A percentile compares a stretch with the other conserved stretches of the same genome.
Evolutionary conservation across 64 coral and sea anemone species (phyloP).

Genomic region (Trachythela sp.): DNA sequence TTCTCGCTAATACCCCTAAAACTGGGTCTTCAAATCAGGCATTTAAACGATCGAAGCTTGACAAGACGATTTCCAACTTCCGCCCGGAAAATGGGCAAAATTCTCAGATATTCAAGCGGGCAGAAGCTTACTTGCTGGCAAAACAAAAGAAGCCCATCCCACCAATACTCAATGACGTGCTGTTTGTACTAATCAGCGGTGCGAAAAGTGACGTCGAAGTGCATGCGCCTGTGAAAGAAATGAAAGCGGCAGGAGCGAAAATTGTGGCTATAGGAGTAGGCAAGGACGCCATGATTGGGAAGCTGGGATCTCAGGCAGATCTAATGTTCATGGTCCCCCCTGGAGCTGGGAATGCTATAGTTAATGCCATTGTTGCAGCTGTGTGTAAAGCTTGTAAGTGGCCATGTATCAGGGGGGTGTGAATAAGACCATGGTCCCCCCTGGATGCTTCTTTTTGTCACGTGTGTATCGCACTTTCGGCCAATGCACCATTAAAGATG

Average conservation of each 20-base stretch:
- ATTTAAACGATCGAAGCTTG: background rate
- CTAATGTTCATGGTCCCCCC: background rate
- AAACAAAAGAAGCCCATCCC: constrained; percentile 5
- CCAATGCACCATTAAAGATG: no score
- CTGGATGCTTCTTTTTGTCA: no score
- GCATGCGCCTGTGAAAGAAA: background rate
- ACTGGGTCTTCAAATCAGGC: background rate
- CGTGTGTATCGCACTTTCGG: no score
- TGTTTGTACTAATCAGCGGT: constrained; percentile 3
- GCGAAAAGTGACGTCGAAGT: background rate
- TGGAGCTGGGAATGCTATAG: background rate
- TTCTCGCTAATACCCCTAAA: background rate
- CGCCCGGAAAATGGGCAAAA: background rate
- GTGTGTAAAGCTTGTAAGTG: background rate
- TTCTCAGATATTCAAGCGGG: background rate
- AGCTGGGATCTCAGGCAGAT: background rate
- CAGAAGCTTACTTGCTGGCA: background rate
- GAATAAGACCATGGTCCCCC: no score
- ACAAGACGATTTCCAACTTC: background rate
- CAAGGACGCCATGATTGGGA: background rate
- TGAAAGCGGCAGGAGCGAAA: background rate
- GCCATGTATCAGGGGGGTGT: background rate
- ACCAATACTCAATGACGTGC: background rate
- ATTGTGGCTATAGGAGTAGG: background rate
- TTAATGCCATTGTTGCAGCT: background rate